Evolutionary conservation across 2,113 vertebrate species (phyloP).

Genomic region (Anguilla japonica): DNA sequence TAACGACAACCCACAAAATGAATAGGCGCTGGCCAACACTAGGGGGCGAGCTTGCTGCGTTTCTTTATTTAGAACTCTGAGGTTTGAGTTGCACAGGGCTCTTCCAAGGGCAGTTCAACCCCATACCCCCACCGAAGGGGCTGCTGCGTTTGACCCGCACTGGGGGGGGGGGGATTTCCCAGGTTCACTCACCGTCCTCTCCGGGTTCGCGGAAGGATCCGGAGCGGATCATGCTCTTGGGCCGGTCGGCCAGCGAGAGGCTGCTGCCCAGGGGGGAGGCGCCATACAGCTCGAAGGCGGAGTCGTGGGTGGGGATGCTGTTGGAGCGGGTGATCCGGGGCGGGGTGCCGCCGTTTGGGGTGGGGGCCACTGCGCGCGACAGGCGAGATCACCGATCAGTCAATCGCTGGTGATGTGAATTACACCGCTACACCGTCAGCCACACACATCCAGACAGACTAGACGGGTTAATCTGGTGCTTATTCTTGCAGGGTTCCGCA

Average conservation of each 20-base stretch:
- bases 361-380: conserved; percentile 81
- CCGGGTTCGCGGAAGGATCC: conserved; percentile 94
- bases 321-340: conserved; percentile 95
- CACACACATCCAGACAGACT: background rate
- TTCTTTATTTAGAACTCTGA: background rate
- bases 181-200: conserved; percentile 83
- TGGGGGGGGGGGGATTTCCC: background rate
- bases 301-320: conserved; percentile 92
- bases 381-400: background rate
- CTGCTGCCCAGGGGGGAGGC: conserved; percentile 90
- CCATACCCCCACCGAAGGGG: background rate
- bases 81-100: conserved; percentile 45
- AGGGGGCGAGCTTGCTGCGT: background rate
- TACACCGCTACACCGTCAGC: background rate
- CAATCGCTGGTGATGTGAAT: background rate
- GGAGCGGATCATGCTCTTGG: conserved; percentile 93
- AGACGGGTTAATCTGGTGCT: no score
- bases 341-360: conserved; percentile 63
- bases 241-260: conserved; percentile 89
- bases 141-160: no score
- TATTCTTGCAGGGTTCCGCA: no score
- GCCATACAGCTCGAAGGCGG: conserved; percentile 87
- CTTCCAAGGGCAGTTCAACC: background rate
- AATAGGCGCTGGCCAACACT: background rate
- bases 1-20: conserved; percentile 17